Percentiles rank a stretch among this genome's conserved stretches.
Evolutionary conservation across 2,797 vertebrate species (phyloP).

Genomic region (Falco biarmicus): DNA sequence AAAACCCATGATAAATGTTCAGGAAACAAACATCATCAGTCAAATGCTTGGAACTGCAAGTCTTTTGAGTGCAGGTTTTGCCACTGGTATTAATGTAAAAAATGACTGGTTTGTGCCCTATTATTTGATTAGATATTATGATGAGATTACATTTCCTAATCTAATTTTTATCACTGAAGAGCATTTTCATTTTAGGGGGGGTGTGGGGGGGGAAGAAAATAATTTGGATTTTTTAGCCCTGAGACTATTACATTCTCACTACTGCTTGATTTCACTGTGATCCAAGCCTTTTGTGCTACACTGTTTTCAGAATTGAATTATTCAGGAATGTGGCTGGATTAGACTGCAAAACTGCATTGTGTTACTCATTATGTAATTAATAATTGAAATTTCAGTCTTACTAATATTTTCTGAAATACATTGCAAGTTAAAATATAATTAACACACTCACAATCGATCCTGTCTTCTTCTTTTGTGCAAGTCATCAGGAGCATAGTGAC

Average conservation of each 20-base stretch:
- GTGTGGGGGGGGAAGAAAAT: neutral
- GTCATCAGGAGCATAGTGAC: neutral
- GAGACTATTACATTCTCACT: neutral
- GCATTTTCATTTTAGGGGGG: neutral
- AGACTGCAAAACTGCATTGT: slow-evolving; percentile 37
- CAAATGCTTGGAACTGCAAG: neutral
- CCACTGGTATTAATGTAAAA: neutral
- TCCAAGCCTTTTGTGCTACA: slow-evolving; percentile 22
- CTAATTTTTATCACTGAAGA: neutral
- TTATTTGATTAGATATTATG: neutral
- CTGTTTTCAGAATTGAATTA: slow-evolving; percentile 63
- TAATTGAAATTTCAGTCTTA: slow-evolving; percentile 61
- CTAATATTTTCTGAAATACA: slow-evolving; percentile 54
- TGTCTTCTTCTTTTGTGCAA: neutral
- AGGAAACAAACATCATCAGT: neutral
- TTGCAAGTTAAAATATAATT: slow-evolving; percentile 44
- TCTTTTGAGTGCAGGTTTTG: neutral
- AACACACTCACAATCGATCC: neutral
- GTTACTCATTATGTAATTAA: slow-evolving; percentile 63
- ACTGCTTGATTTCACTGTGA: slow-evolving; percentile 17
- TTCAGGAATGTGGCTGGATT: slow-evolving; percentile 35
- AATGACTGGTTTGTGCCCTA: neutral
- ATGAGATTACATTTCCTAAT: neutral
- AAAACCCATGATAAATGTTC: neutral
- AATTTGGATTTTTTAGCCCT: neutral